These are phyloP conservation scores for Fragum fragum DNA, from an alignment of 2,888 invertebrate genomes.

Conservation along the genomic window DNA sequence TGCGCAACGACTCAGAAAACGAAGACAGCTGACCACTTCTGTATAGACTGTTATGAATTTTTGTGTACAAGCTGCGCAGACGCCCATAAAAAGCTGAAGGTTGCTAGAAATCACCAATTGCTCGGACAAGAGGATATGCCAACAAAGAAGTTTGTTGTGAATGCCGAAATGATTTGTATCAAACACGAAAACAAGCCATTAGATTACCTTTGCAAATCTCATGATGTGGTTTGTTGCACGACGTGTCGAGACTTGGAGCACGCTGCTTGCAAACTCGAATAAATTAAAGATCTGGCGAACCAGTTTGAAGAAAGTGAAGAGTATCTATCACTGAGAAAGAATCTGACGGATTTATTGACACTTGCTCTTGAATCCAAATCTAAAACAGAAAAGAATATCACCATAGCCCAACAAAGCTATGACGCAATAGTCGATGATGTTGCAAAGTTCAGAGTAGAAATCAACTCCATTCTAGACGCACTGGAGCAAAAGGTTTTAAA, in stretches of 20 bases:
- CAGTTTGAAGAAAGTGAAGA: background rate
- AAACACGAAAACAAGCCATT: background rate
- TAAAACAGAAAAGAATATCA: background rate
- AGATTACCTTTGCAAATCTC: background rate
- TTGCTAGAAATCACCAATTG: background rate
- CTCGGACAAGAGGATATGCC: background rate
- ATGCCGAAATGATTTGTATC: background rate
- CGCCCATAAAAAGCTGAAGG: background rate
- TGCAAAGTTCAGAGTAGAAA: background rate
- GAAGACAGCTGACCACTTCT: background rate
- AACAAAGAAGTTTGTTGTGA: background rate
- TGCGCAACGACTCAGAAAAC: background rate
- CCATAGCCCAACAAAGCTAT: background rate
- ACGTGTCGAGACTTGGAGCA: background rate
- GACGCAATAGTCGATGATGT: background rate
- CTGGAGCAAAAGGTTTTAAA: background rate
- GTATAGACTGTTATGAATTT: conserved; percentile 15
- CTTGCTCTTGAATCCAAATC: background rate
- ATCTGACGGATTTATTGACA: background rate
- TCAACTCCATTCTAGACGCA: background rate
- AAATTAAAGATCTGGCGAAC: background rate
- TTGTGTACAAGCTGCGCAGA: background rate
- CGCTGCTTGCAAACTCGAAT: background rate
- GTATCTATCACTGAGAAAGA: background rate
- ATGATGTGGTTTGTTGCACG: background rate